phyloP scores from a whole-genome alignment of 1,140 invertebrate genomes.

The Latrodectus geometricus region DNA sequence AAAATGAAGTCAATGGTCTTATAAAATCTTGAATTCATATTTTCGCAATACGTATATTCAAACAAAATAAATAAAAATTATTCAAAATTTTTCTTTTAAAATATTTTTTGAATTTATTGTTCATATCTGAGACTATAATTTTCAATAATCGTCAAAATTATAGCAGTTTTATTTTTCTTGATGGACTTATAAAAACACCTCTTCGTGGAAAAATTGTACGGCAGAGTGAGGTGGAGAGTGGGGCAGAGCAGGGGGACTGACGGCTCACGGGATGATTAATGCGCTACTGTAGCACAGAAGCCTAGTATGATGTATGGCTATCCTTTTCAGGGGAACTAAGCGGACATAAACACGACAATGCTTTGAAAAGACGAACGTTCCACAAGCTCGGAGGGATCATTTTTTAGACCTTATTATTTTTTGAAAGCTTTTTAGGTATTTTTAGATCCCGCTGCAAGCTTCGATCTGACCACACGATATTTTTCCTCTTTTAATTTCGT shows the following conservation, averaged over 20 bases:
- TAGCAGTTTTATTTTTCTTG: not conserved
- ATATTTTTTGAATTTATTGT: no score
- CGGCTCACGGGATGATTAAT: slow-evolving; percentile 61
- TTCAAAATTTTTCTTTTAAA: no score
- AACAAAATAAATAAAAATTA: no score
- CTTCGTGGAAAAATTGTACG: not conserved
- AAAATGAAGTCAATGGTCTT: no score
- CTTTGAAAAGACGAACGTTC: slow-evolving; percentile 42
- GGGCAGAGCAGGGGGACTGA: slow-evolving; percentile 21
- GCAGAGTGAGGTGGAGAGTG: not conserved
- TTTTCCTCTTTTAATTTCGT: no score
- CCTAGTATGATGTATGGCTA: slow-evolving; percentile 58
- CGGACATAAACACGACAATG: slow-evolving; percentile 56
- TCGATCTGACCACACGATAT: not conserved
- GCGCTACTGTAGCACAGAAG: slow-evolving; percentile 57
- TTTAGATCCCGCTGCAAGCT: slow-evolving; percentile 34
- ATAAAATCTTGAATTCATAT: no score
- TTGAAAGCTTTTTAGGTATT: slow-evolving; percentile 26
- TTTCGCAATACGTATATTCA: no score
- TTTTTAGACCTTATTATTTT: slow-evolving; percentile 33
- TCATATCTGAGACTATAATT: no score
- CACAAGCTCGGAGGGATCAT: slow-evolving; percentile 41
- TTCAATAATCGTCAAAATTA: no score
- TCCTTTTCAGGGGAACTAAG: slow-evolving; percentile 46
- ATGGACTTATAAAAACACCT: not conserved